Percentiles rank a stretch among this genome's conserved stretches.
phyloP scores from a whole-genome alignment of 2,113 vertebrate genomes.

The Choloepus hoffmanni region DNA sequence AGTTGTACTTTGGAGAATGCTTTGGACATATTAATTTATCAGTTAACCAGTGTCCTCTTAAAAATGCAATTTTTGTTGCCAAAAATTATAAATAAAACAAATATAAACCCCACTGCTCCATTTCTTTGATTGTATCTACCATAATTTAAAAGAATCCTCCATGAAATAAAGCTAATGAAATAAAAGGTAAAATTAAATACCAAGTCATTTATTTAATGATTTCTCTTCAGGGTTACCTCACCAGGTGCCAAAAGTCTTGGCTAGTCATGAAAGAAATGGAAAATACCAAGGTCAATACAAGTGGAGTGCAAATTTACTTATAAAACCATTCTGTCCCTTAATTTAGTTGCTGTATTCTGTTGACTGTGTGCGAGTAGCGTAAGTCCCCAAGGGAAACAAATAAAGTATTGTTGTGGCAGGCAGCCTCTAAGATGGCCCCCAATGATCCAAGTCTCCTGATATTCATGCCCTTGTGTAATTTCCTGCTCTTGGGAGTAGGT shows the following conservation, averaged over 20 bases:
- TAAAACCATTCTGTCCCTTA: neutral
- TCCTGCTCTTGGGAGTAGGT: neutral
- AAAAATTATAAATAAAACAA: slow-evolving; percentile 43
- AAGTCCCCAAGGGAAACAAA: neutral
- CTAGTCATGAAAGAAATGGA: slow-evolving; percentile 27
- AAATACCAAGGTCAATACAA: slow-evolving; percentile 37
- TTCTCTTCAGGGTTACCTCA: neutral
- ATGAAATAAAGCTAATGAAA: slow-evolving; percentile 10
- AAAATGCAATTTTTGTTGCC: slow-evolving; percentile 33
- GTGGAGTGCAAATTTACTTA: neutral
- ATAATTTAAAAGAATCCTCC: slow-evolving; percentile 12
- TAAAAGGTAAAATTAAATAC: slow-evolving; percentile 43
- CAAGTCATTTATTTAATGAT: slow-evolving; percentile 39
- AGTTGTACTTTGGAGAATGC: neutral
- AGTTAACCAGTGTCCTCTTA: neutral
- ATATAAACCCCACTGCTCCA: neutral
- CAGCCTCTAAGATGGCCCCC: neutral
- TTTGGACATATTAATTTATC: neutral
- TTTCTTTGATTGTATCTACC: neutral
- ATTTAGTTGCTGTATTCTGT: slow-evolving; percentile 27
- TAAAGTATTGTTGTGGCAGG: neutral
- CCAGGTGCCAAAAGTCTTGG: neutral
- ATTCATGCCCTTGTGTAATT: neutral
- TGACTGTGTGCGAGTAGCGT: neutral
- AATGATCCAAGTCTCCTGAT: neutral